A percentile compares a stretch with the other conserved stretches of the same genome.
Evolutionary conservation across 1,140 invertebrate species (phyloP).

Genomic region (Macrocentrus cingulum): DNA sequence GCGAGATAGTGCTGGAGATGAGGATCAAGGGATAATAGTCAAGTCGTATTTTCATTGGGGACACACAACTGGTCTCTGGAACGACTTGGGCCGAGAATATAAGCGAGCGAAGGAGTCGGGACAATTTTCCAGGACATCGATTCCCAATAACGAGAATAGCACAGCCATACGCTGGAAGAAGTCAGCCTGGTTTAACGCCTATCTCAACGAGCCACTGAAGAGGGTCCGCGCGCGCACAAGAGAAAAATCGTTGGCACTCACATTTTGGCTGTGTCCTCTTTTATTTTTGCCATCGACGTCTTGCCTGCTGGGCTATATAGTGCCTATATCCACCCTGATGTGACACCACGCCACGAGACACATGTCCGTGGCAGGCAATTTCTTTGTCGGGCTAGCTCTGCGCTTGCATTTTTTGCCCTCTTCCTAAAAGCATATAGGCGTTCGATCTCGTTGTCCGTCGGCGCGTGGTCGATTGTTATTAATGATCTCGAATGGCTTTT

Average conservation of each 20-base stretch:
- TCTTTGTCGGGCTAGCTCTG: slow-evolving; percentile 32
- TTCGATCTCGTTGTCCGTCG: slow-evolving; percentile 29
- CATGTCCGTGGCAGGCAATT: slow-evolving; percentile 29
- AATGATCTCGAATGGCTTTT: slow-evolving; percentile 35
- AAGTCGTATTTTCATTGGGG: background rate
- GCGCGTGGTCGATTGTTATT: slow-evolving; percentile 47
- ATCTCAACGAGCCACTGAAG: background rate
- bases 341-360: slow-evolving; percentile 31
- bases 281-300: background rate
- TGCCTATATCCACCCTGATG: too few relatives aligned
- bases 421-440: slow-evolving; percentile 20
- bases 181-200: slow-evolving; percentile 38
- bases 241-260: slow-evolving; percentile 4
- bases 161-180: slow-evolving; percentile 30
- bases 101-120: slow-evolving; percentile 30
- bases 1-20: too few relatives aligned
- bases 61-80: background rate
- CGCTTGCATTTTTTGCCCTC: too few relatives aligned
- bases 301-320: background rate
- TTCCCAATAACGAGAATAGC: slow-evolving; percentile 31
- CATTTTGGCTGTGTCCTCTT: background rate
- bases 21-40: slow-evolving; percentile 4
- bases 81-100: background rate
- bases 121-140: slow-evolving; percentile 50
- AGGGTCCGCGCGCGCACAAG: too few relatives aligned